Conservation (phyloP, 2,888 invertebrate genomes). For the Dryobota labecula region DNA sequence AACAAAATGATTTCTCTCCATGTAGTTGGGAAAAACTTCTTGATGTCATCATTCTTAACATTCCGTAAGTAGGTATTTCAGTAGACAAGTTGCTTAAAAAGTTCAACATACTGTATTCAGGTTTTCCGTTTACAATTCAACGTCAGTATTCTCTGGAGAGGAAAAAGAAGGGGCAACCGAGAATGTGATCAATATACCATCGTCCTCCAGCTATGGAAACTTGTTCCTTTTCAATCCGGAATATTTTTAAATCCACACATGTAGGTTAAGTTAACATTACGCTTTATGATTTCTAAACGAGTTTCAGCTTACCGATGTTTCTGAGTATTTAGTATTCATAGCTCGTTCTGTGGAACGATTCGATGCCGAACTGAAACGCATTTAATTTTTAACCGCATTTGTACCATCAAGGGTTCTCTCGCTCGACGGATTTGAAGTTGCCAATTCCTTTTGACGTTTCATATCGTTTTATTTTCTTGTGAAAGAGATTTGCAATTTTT, state of each 20-base stretch:
- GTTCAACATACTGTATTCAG: slow-evolving; percentile 24
- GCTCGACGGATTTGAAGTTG: neutral
- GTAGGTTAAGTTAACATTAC: neutral
- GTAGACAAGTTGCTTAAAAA: slow-evolving; percentile 21
- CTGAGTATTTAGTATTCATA: neutral
- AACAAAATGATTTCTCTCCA: neutral
- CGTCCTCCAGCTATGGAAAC: neutral
- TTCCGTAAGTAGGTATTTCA: neutral
- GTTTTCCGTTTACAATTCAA: slow-evolving; percentile 39
- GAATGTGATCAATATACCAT: too few relatives aligned
- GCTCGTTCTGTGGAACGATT: neutral
- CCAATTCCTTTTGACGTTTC: neutral
- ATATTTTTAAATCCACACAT: neutral
- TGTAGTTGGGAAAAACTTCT: neutral
- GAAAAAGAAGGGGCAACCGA: neutral
- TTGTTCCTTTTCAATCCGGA: neutral
- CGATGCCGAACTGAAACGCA: neutral
- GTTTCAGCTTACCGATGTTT: neutral
- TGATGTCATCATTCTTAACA: neutral
- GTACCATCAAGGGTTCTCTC: neutral
- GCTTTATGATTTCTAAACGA: slow-evolving; percentile 2
- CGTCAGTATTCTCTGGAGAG: slow-evolving; percentile 7
- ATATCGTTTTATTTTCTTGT: neutral
- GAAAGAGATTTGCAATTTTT: neutral
- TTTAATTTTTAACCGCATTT: neutral